Evolutionary conservation across 2,113 vertebrate genomes (phyloP), one percentile per base, ranked within the genome.

Genomic region (Crotalus helleri): DNA sequence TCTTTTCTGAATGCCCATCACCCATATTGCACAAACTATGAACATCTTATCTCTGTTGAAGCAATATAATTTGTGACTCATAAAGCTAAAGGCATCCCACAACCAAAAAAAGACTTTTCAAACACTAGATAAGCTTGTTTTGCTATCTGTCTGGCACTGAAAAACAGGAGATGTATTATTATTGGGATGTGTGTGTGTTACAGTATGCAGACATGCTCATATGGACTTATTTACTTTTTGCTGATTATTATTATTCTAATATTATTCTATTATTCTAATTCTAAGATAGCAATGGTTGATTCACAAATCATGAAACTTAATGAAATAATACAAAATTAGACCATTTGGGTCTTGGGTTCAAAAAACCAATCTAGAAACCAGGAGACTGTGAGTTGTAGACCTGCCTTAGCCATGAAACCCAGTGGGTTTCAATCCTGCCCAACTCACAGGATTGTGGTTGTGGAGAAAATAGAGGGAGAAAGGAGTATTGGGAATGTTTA

Each of bases 201-300:
- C 4, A 11, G 4, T 29, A 49, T 29, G 33, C 92, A 92, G 59
- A 91, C 93, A 91, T 58, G 87, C 26, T 55, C 88, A 10, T 95
- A 92, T 96, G 91, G 94, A 92, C 95, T 93, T 93, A 54, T 93
- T 92, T 91, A 33, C 87, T 64, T 93, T 55, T 51, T 88, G 59
- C 54, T 58, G 54, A 55, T 85, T 74, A 85, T 29, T 58, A 81
- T 6, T 15, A 12, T 94, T 91, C 95, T 94, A 92, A 95, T 94
- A 44, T 44, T 44, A 44, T 44, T 44, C 44, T 44, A 44, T 44
- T 44, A 44, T 44, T 44, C 44, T 44, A 44, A 44, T 44, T 44
- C 44, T 44, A 44, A 95, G 91, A 85, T 49, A 87, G 53, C 53
- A 9, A 85, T 57, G n/a, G 29, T 17, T 55, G 51, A 85, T 57